Base-by-base conservation (phyloP, 2,797 vertebrate genomes). In the Arnoldichthys spilopterus region DNA sequence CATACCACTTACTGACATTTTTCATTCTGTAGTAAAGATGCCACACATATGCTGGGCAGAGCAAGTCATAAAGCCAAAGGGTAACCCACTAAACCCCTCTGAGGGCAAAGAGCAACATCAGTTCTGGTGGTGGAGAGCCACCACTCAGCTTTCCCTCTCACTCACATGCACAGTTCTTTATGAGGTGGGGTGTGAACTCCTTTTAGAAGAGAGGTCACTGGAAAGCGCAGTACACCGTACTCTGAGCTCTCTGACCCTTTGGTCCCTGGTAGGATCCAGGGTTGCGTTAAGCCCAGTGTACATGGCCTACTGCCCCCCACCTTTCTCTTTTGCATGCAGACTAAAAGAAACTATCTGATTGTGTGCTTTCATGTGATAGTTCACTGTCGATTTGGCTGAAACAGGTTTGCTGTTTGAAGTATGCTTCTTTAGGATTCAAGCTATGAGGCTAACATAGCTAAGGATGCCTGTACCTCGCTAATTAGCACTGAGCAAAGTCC, bases 41-140 rank as follows among this genome's bases (percentile, higher is more conserved):
- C 68, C 49, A 70, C 9, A 70, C 47, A 70, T 22, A 34, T 53
- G 67, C 26, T 30, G 47, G 26, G 47, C 67, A 69, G 28, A 32
- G 12, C 30, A n/a, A 34, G 4, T 32, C 30, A 32, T 3, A 22
- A 69, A 69, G 22, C 43, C 40, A 49, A 28, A 26, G 28, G 68
- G 47, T 70, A 28, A 53, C 47, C 20, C 18, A 5, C 20, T n/a
- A 12, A 54, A 51, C 67, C 24, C 26, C 45, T 32, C 43, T 51
- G 67, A 51, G 67, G 26, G 26, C 26, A 69, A 69, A 69, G 47
- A 69, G 54, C 45, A 68, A 28, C 64, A 47, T 45, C 37, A 18
- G 22, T 24, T 68, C 47, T 53, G 47, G 22, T 70, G 47, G 15
- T 32, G 7, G 47, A 70, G 28, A 53, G 18, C 68, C 47, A 53